Evolutionary conservation across 2,797 vertebrate species (phyloP), one percentile per base, ranked within the genome.

Genomic region (Clamator glandarius): DNA sequence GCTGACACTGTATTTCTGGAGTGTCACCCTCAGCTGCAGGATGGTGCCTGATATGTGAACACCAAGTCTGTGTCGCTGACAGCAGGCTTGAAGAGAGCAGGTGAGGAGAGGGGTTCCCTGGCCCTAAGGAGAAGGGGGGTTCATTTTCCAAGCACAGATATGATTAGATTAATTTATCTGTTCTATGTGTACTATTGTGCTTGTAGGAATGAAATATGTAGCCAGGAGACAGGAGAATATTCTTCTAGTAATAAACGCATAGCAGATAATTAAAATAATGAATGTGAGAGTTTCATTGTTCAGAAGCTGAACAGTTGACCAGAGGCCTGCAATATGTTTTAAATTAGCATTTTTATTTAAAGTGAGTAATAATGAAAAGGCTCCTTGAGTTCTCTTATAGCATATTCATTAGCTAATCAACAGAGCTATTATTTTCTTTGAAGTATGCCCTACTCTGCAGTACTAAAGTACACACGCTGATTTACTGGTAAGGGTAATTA

Each of bases 401-500:
- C 48, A 59, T 41, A 92, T 93, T 96, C 70, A 92, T 95, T 87
- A 78, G 78, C 57, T 91, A 84, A 92, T 87, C 84, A 83, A 31
- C 69, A 75, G 63, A 87, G 54, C 57, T 91, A 87, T 84, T 92
- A 81, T 68, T 92, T 96, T 76, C 69, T 69, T 88, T 92, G 87
- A 93, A 92, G 91, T 84, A 78, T 94, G 87, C 55, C 90, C 80
- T 91, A 55, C 69, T 96, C 83, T 73, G 77, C 8, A 2, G 84
- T 91, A 95, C 83, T 96, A 85, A 96, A 96, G 95, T 92, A 72
- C 94, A 90, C 85, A 79, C 7, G 8, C 48, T 84, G 87, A 92
- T 95, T 94, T 94, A 91, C 74, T 89, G 87, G 78, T 84, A 83
- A 77, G 80, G 80, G 84, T 91, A 94, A 94, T 91, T 89, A 91